Conservation (phyloP, 2,113 vertebrate species). For the Sturnus vulgaris region DNA sequence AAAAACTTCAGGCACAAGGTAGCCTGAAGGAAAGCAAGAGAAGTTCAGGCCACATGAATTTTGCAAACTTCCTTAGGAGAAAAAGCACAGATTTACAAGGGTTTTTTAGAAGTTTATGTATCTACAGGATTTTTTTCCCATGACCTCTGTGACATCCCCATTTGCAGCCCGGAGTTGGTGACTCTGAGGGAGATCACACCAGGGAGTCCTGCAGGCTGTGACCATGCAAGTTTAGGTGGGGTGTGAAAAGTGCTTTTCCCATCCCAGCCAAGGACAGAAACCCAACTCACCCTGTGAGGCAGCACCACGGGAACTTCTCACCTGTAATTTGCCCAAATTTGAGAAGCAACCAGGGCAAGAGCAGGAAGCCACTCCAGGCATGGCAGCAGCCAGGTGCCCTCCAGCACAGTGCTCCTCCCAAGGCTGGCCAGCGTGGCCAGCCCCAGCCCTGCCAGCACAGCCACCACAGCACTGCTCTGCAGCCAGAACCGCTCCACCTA, state of each 20-base stretch:
- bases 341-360: slow-evolving; percentile 72
- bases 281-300: fast-evolving
- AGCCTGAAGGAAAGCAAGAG: background rate
- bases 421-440: slow-evolving; percentile 62
- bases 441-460: slow-evolving; percentile 88
- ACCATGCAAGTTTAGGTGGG: background rate
- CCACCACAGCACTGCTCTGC: slow-evolving; percentile 87
- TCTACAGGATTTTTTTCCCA: background rate
- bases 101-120: fast-evolving
- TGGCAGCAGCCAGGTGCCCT: slow-evolving; percentile 40
- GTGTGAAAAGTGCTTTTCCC: background rate
- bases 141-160: fast-evolving
- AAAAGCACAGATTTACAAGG: fast-evolving
- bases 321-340: slow-evolving; percentile 86
- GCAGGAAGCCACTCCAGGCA: slow-evolving; percentile 83
- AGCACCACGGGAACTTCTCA: slow-evolving; percentile 19
- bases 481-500: slow-evolving; percentile 98
- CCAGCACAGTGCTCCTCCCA: slow-evolving; percentile 68
- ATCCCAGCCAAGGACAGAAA: background rate
- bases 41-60: background rate
- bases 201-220: background rate
- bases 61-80: background rate
- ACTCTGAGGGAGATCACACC: background rate
- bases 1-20: background rate
- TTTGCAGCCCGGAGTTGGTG: background rate